phyloP scores from a whole-genome alignment of 2,113 vertebrate genomes.

The Telmatochromis sp. region DNA sequence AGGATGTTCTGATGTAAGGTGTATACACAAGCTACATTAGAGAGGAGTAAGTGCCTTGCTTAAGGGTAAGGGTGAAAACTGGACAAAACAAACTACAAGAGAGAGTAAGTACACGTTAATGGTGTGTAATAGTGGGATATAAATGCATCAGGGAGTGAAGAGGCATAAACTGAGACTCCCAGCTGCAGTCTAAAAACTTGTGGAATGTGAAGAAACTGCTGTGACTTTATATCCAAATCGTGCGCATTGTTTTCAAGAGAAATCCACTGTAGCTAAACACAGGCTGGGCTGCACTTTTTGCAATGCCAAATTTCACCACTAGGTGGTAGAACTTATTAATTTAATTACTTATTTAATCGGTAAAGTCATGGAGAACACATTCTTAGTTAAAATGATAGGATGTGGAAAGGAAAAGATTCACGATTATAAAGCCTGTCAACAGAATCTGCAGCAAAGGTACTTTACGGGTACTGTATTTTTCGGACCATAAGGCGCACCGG shows the following conservation, averaged over 20 bases:
- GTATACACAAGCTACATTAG: neutral
- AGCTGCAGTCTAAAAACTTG: neutral
- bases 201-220: neutral
- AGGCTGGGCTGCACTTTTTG: neutral
- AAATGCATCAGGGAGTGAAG: neutral
- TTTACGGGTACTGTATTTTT: neutral
- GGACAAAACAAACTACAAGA: neutral
- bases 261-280: neutral
- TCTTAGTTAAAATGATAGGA: neutral
- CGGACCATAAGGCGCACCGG: neutral
- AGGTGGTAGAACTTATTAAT: neutral
- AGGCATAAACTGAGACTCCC: neutral
- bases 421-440: neutral
- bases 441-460: neutral
- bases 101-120: neutral
- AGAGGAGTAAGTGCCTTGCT: neutral
- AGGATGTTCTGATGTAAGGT: neutral
- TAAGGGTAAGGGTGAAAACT: neutral
- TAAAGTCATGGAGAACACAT: neutral
- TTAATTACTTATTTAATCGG: neutral
- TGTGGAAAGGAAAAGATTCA: neutral
- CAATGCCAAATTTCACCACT: neutral
- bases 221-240: neutral
- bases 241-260: neutral
- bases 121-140: neutral